phyloP scores from a whole-genome alignment of 1,140 invertebrate genomes.

The Gerris buenoi region DNA sequence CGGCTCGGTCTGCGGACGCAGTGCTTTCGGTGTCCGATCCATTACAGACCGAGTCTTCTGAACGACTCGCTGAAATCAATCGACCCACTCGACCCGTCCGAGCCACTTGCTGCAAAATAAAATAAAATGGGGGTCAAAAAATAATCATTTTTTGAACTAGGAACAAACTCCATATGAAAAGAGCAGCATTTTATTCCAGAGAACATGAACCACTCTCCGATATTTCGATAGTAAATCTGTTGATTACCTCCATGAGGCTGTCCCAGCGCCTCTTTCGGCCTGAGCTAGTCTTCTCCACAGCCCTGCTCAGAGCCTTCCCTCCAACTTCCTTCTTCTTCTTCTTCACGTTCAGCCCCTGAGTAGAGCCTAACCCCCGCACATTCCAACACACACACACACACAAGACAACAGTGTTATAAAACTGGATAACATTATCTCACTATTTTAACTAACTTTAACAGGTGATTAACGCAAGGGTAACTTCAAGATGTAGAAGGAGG shows the following conservation, averaged over 20 bases:
- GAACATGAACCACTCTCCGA: too few species aligned
- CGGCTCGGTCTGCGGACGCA: constrained; percentile 32
- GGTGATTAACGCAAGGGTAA: too few species aligned
- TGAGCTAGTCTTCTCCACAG: constrained; percentile 17
- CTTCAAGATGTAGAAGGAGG: too few species aligned
- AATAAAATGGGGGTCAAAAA: too few species aligned
- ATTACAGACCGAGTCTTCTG: constrained; percentile 65
- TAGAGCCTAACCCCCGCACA: constrained; percentile 11
- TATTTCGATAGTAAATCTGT: too few species aligned
- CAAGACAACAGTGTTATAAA: too few species aligned
- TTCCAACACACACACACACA: too few species aligned
- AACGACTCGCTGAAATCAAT: constrained; percentile 54
- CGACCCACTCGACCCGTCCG: constrained; percentile 56
- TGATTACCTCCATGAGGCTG: constrained; percentile 68
- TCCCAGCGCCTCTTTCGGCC: constrained; percentile 40
- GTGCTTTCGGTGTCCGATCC: constrained; percentile 34
- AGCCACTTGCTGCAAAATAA: constrained; percentile 35
- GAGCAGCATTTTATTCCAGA: too few species aligned
- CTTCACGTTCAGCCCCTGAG: constrained; percentile 15
- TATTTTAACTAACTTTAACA: too few species aligned
- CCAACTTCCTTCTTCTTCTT: constrained; percentile 5
- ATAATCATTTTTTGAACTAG: too few species aligned
- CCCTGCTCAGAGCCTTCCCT: constrained; percentile 11
- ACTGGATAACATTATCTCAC: too few species aligned
- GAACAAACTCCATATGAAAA: too few species aligned